Evolutionary conservation across 1,140 invertebrate genomes (phyloP), one percentile per base, ranked within the genome.

Genomic region (Coptotermes formosanus): DNA sequence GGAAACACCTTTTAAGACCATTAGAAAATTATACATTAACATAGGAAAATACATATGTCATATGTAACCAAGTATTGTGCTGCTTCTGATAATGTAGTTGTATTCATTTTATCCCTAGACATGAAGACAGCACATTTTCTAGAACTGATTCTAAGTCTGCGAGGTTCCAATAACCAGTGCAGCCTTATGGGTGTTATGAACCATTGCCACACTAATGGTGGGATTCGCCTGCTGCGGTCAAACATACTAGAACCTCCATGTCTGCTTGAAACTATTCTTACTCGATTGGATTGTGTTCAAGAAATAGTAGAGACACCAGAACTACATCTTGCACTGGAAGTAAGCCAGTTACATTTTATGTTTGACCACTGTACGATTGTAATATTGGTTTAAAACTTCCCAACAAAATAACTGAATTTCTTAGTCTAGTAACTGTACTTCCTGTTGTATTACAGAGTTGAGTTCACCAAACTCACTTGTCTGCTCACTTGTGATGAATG

Each of bases 201-300:
- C 89, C 92, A 94, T 83, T 98, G 96, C 83, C 93, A 94, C 75
- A 98, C 97, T 3, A 91, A 92, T 82, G 94, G 95, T 75, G 98
- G 98, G 9, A 91, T 94, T 48, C 91, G 96, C 86, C 91, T 95
- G 3, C 91, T 99, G 12, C 91, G 97, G 86, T 95, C 96, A 2
- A 94, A 94, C 44, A 95, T 98, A 86, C 91, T 98, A n/a, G 96
- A 98, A 89, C 97, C 97, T 1, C 93, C 94, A 12, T 94, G 92
- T 89, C 93, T 95, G 87, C 88, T 92, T 86, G 88, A 92, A 14
- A 92, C 94, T 0, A 97, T 98, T 85, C 90, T 93, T 86, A 91
- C 93, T 9, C 92, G 97, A 82, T 92, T 96, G 82, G 92, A 95
- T 88, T 95, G 95, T 85, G 93, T 98, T 0, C 91, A 94, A 86